Conservation (phyloP, 2,888 invertebrate species). For the Sclerodermus sp. region DNA sequence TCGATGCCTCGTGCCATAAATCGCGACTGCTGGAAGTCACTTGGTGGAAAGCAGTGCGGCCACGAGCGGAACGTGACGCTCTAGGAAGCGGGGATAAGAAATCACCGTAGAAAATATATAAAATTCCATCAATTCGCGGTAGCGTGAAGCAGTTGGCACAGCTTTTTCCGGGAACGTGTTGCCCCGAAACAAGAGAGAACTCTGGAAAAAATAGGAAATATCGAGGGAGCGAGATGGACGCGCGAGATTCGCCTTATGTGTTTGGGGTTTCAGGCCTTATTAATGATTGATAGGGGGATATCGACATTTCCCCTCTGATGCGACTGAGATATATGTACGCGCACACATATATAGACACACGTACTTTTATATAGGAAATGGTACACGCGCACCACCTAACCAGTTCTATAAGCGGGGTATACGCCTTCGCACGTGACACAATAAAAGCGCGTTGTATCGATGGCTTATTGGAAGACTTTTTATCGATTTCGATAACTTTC, state of each 20-base stretch:
- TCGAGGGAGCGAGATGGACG: conserved; percentile 10
- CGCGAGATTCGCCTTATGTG: conserved; percentile 39
- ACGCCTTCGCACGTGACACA: conserved; percentile 54
- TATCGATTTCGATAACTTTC: conserved; percentile 45
- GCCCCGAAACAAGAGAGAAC: no score
- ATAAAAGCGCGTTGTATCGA: conserved; percentile 45
- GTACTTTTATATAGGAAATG: no score
- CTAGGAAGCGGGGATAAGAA: conserved; percentile 36
- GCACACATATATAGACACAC: no score
- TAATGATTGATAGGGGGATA: conserved; percentile 59
- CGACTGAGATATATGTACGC: no score
- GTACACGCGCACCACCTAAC: no score
- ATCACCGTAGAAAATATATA: conserved; percentile 52
- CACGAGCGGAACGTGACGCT: conserved; percentile 29
- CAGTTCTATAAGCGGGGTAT: no score
- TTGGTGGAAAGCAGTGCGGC: not conserved
- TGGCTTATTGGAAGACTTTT: conserved; percentile 40
- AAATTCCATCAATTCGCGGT: conserved; percentile 55
- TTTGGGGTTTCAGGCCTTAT: conserved; percentile 57
- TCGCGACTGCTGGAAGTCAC: conserved; percentile 11
- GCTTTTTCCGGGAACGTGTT: no score
- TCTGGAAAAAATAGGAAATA: not conserved
- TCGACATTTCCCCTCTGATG: conserved; percentile 57
- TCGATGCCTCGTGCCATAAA: conserved; percentile 29
- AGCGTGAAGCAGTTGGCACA: not conserved